A percentile compares a stretch with the other conserved stretches of the same genome.
Evolutionary conservation across 2,113 vertebrate species (phyloP).

Genomic region (Spheniscus mendiculus): DNA sequence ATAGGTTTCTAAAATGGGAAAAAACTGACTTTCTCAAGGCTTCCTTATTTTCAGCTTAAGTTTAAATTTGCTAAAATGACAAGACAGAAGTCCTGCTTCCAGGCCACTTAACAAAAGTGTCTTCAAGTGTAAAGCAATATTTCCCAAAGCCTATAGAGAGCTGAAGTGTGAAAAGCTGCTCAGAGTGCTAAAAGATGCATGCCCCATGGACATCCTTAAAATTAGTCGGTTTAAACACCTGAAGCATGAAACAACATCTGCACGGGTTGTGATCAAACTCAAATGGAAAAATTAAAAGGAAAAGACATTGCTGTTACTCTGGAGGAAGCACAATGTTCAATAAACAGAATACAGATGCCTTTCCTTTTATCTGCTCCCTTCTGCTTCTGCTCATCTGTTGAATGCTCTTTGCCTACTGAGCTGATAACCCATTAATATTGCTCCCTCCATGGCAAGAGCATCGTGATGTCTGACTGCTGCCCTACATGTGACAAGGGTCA

Average conservation of each 20-base stretch:
- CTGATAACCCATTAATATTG: neutral
- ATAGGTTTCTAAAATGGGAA: neutral
- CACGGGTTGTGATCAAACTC: neutral
- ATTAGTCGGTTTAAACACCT: constrained; percentile 19
- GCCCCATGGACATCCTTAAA: neutral
- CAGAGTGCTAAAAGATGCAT: constrained; percentile 48
- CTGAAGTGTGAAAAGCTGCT: constrained; percentile 59
- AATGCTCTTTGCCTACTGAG: neutral
- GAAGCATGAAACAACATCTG: constrained; percentile 45
- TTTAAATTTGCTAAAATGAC: neutral
- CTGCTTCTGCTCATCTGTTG: neutral
- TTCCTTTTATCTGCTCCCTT: neutral
- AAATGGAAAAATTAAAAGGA: constrained; percentile 37
- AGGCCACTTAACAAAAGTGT: constrained; percentile 29
- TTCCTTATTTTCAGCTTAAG: neutral
- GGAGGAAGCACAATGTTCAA: neutral
- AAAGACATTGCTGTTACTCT: neutral
- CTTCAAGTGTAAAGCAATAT: constrained; percentile 14
- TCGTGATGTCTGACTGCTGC: neutral
- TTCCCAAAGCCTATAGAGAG: neutral
- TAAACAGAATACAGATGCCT: neutral
- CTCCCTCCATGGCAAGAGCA: neutral
- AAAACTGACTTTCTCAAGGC: neutral
- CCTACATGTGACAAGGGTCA: neutral
- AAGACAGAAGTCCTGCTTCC: constrained; percentile 2